Conservation (phyloP, 2,797 vertebrate species). For the Kryptopterus vitreolus region DNA sequence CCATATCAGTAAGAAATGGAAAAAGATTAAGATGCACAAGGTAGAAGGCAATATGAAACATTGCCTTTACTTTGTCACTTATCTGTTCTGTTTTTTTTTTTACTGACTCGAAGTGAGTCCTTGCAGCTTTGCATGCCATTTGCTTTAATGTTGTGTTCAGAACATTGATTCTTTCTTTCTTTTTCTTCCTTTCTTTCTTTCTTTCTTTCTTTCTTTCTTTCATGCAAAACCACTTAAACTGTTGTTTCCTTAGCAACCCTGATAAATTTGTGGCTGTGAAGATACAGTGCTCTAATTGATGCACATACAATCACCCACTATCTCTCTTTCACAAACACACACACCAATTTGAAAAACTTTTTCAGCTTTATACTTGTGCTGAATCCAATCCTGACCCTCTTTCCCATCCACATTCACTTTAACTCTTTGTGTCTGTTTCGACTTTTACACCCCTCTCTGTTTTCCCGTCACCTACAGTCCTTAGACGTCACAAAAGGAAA, state of each 20-base stretch:
- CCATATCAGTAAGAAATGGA: neutral
- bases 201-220: neutral
- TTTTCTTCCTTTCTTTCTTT: neutral
- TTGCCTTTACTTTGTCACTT: slow-evolving; percentile 33
- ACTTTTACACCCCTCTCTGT: neutral
- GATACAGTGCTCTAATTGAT: slow-evolving; percentile 34
- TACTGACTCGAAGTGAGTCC: neutral
- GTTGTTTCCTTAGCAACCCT: slow-evolving; percentile 56
- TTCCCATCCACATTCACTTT: neutral
- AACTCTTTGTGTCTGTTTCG: neutral
- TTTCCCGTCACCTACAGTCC: slow-evolving; percentile 9
- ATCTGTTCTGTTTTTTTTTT: slow-evolving; percentile 11
- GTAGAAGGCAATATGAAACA: slow-evolving; percentile 19
- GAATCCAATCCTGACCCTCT: neutral
- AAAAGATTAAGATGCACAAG: neutral
- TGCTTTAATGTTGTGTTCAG: slow-evolving; percentile 37
- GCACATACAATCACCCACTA: slow-evolving; percentile 17
- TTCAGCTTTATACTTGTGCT: neutral
- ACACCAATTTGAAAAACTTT: neutral
- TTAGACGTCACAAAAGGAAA: slow-evolving; percentile 11
- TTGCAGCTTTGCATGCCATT: slow-evolving; percentile 45
- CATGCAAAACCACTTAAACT: neutral
- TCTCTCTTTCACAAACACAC: neutral
- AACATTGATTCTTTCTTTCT: neutral
- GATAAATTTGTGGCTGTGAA: slow-evolving; percentile 40